A percentile compares a stretch with the other conserved stretches of the same genome.
These are phyloP conservation scores for Alcis repandata DNA, from an alignment of 2,888 invertebrate genomes.

Conservation along the genomic window DNA sequence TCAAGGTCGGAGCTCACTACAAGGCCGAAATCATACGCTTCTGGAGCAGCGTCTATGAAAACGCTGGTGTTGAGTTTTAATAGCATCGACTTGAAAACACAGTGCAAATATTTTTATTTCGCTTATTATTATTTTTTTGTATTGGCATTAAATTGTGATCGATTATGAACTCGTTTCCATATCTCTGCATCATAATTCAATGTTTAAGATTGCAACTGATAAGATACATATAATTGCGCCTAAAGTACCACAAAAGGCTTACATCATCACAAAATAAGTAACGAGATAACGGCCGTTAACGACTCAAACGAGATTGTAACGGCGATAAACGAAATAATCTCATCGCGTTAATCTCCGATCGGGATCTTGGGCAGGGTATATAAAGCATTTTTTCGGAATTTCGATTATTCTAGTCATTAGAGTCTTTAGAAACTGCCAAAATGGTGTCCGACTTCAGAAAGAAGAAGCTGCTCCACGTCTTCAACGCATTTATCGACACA, in stretches of 20 bases:
- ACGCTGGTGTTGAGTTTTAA: conserved; percentile 10
- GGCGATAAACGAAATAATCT: conserved; percentile 44
- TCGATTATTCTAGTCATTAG: conserved; percentile 36
- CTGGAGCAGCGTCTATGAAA: conserved; percentile 11
- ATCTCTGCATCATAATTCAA: conserved; percentile 27
- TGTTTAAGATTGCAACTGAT: conserved; percentile 14
- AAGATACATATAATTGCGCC: conserved; percentile 32
- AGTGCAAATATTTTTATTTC: no score
- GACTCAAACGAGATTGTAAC: conserved; percentile 45
- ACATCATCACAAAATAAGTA: conserved; percentile 40
- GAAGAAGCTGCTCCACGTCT: conserved; percentile 94
- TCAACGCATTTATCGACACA: conserved; percentile 95
- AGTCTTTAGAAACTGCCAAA: conserved; percentile 59
- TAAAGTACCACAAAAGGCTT: conserved; percentile 20
- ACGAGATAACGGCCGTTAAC: conserved; percentile 46
- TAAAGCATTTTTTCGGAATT: conserved; percentile 40
- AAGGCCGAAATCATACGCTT: conserved; percentile 13
- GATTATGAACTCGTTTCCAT: conserved; percentile 14
- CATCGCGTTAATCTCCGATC: conserved; percentile 38
- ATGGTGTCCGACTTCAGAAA: conserved; percentile 94
- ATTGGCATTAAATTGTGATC: not conserved
- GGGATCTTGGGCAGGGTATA: conserved; percentile 46
- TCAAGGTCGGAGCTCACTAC: not conserved
- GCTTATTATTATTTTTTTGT: no score
- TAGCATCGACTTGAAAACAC: not conserved